Evolutionary conservation across 92 coral and sea anemone genomes (phyloP), one percentile per base, ranked within the genome.

Genomic region (Phenganax stokvisi): DNA sequence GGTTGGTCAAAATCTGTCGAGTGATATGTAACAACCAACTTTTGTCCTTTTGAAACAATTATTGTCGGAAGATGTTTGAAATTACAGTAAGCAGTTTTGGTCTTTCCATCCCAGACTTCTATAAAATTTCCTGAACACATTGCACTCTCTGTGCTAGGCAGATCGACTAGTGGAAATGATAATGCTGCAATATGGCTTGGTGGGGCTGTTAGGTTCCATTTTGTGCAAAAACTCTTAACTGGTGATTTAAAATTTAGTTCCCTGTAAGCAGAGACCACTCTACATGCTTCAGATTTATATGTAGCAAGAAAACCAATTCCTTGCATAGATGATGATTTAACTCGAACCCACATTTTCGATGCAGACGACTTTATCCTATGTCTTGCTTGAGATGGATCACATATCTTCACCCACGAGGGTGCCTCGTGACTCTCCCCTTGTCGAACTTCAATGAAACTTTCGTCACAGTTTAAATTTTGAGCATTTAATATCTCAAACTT

Each of bases 401-500:
- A 79, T 20, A 79, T 79, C 28, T 52, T 79, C 51, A 20, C 6
- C 77, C 11, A 53, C 6, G 12, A 8, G 6, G 62, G 60, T 44
- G 74, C 5, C 28, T 51, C 17, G 7, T 11, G 6, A 30, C 56
- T 54, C 17, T 64, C 52, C n/a, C 61, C 83, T 44, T 79, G 44
- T 10, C 51, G 74, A 8, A 79, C 63, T 52, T 79, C 83, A n/a
- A 79, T 79, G 25, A 16, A 64, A 31, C 53, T 64, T 54, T 16
- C 30, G 9, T 52, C 52, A 25, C 83, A 79, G 51, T 79, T 53
- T 25, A 44, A 10, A 8, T 7, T 10, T n/a, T 20, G 7, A 54
- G 27, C 37, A 37, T 73, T 25, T 73, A 91, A 79, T 51, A 81
- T 81, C 16, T 85, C 78, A 84, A 93, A 94, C 75, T 85, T 72